These are phyloP conservation scores for Pedicia rivosa DNA, from an alignment of 2,888 invertebrate species.

Conservation along the genomic window DNA sequence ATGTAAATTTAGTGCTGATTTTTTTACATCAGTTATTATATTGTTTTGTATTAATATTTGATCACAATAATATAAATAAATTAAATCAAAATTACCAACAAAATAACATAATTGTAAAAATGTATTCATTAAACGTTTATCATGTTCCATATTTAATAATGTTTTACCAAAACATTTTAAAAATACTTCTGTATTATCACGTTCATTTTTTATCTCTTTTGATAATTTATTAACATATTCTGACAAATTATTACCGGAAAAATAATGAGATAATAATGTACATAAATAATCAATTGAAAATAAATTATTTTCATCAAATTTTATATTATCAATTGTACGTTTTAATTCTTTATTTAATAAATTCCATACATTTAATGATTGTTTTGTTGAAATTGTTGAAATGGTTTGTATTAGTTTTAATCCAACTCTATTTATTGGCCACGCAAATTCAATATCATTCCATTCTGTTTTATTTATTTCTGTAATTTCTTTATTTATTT, in stretches of 20 bases:
- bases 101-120: conserved; percentile 23
- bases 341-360: conserved; percentile 20
- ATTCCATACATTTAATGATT: conserved; percentile 27
- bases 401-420: conserved; percentile 22
- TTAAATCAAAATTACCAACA: conserved; percentile 19
- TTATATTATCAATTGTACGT: conserved; percentile 6
- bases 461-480: no score
- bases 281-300: conserved; percentile 24
- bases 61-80: conserved; percentile 23
- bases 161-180: conserved; percentile 21
- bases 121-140: conserved; percentile 24
- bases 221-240: conserved; percentile 12
- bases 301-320: conserved; percentile 16
- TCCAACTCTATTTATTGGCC: conserved; percentile 23
- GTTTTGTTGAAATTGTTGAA: conserved; percentile 22
- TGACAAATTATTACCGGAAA: conserved; percentile 18
- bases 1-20: conserved; percentile 14
- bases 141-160: conserved; percentile 23
- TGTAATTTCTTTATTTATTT: no score
- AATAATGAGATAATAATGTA: conserved; percentile 23
- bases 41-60: conserved; percentile 10
- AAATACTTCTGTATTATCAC: conserved; percentile 16
- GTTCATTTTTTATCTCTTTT: conserved; percentile 24
- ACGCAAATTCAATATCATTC: conserved; percentile 16
- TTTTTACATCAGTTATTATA: not conserved